Base-by-base conservation (phyloP, 2,113 vertebrate genomes). In the Urocolius indicus region DNA sequence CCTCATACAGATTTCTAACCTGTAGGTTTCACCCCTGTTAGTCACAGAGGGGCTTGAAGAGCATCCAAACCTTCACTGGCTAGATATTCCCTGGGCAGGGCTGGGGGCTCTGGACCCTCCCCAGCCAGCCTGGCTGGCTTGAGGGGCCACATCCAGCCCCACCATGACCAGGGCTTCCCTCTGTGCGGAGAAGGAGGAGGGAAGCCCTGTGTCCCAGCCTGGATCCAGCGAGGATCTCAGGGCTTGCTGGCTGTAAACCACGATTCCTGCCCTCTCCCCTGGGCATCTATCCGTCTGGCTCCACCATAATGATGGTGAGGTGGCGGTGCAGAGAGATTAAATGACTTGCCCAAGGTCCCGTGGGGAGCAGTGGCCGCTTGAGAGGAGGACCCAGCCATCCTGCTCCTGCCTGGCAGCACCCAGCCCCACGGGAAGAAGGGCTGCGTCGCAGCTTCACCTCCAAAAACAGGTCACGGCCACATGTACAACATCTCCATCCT, bases 201-300 rank as follows among this genome's bases (percentile, higher is more conserved):
- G 65, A 43, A 87, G 30, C 12, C 26, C 65, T 63, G 5, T 0
- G 48, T 57, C 83, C 62, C 22, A 69, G 19, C 61, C 78, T 21
- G 48, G 71, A 51, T 67, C 32, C 77, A 14, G 14, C 1, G 57
- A 26, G 45, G 22, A 74, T 82, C 59, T 58, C 55, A n/a, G 67
- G 36, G 49, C 57, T 79, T 19, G 27, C 61, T 10, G 2, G 38
- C 76, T 71, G 61, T 13, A 5, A 81, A 82, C 77, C 32, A 3
- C 1, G 41, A 6, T 48, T 82, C 94, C 95, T 89, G 81, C 77
- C 87, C 69, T 86, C 55, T 91, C 58, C 94, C 88, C 63, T 66
- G 67, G 92, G 96, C 95, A 83, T 71, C 90, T 94, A 66, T 36
- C 94, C 0, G 81, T 93, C 96, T 93, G 95, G 87, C 96, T 93